Evolutionary conservation across 2,113 vertebrate genomes (phyloP), one percentile per base, ranked within the genome.

Genomic region (Bufo gargarizans): DNA sequence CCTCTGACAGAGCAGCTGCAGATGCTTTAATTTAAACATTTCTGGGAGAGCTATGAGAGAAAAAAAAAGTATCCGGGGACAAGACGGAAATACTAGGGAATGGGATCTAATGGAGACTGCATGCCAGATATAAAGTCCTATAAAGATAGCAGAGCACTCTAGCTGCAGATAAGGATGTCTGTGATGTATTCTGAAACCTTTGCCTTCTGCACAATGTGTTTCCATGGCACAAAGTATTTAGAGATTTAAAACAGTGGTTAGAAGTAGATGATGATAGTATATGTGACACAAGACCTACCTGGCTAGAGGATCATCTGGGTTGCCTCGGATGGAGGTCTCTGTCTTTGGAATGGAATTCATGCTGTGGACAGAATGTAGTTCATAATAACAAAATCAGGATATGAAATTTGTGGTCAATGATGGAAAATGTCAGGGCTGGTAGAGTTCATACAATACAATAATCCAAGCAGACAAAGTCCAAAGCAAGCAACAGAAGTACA

Each of bases 1-100:
- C 92, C 94, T 92, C 94, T 94, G 94, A 94, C 93, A 94, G 93
- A 94, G 92, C 94, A 95, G 94, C 92, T 96, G 94, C 92, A 95
- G 92, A 92, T 93, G 92, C 93, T 92, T 95, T 94, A 91, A 95
- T 94, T 93, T 94, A 93, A 95, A 94, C 92, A 9, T 20, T 90
- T 92, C 89, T 85, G 89, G 77, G 89, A 93, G 85, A 89, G 90
- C 86, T 90, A 85, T 53, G 90, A 86, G 90, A 88, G 90, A 91
- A 91, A 92, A 86, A 90, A 90, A 91, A 91, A 91, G 78, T 81
- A 86, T 83, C 91, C 90, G 91, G 90, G 90, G 91, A 90, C 45
- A 84, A 47, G 89, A 79, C 9, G 89, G 86, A 90, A 90, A 89
- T 59, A 56, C 58, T 82, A 53, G 88, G 77, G 33, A 33, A 33